Evolutionary conservation across 2,888 invertebrate genomes (phyloP).

Genomic region (Lymantria monacha): DNA sequence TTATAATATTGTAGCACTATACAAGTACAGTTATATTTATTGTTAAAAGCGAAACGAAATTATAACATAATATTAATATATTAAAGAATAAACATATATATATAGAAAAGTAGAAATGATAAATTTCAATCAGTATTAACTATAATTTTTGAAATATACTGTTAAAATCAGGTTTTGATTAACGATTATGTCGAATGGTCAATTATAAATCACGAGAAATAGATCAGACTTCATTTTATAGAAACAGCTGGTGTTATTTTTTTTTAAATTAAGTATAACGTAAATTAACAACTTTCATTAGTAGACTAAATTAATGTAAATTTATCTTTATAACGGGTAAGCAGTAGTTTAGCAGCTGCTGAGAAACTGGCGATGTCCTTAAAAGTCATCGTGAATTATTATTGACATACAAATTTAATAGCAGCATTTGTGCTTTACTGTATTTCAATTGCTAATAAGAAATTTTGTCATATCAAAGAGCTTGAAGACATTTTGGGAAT

Average conservation of each 20-base stretch:
- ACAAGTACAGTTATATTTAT: too few relatives aligned
- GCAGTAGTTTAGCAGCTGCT: conserved; percentile 5
- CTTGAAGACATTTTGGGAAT: too few relatives aligned
- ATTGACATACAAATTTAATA: neutral
- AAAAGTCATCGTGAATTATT: neutral
- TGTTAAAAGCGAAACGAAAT: too few relatives aligned
- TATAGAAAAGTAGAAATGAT: too few relatives aligned
- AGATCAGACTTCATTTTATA: conserved; percentile 1
- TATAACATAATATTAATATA: too few relatives aligned
- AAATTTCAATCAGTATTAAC: neutral
- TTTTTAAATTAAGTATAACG: conserved; percentile 4
- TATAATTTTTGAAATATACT: neutral
- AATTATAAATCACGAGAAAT: conserved; percentile 16
- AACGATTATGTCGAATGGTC: conserved; percentile 10
- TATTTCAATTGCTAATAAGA: too few relatives aligned
- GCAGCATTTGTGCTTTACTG: too few relatives aligned
- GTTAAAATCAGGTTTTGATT: conserved; percentile 9
- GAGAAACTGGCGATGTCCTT: neutral
- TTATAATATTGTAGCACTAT: too few relatives aligned
- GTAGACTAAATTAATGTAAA: conserved; percentile 7
- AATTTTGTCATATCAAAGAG: too few relatives aligned
- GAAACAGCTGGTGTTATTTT: conserved; percentile 7
- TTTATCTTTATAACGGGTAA: conserved; percentile 5
- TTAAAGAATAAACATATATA: too few relatives aligned
- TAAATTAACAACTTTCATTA: conserved; percentile 21